These are phyloP conservation scores for Octomys mimax DNA, from an alignment of 2,797 vertebrate species.

Conservation along the genomic window DNA sequence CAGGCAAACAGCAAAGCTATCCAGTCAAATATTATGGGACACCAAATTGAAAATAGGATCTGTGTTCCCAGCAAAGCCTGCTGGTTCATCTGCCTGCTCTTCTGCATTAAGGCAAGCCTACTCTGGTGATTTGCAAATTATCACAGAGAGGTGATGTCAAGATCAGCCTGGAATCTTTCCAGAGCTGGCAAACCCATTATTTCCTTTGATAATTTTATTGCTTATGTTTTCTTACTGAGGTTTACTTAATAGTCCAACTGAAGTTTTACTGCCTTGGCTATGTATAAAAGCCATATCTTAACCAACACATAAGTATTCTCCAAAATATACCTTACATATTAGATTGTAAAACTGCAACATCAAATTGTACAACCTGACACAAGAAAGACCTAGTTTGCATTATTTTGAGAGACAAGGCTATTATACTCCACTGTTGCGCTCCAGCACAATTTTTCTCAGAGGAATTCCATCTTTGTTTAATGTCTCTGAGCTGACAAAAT, in stretches of 20 bases:
- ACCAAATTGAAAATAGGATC: neutral
- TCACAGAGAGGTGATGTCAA: constrained; percentile 23
- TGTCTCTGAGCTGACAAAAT: constrained; percentile 61
- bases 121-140: constrained; percentile 47
- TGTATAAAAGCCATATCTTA: constrained; percentile 39
- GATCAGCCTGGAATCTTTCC: neutral
- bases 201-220: constrained; percentile 8
- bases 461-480: constrained; percentile 72
- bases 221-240: neutral
- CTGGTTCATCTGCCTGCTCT: neutral
- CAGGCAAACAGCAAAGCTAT: neutral
- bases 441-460: neutral
- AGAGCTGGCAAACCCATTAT: neutral
- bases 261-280: constrained; percentile 40
- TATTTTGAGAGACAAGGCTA: constrained; percentile 38
- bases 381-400: constrained; percentile 21
- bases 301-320: neutral
- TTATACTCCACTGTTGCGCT: neutral
- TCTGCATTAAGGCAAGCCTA: neutral
- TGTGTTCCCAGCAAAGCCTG: neutral
- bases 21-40: neutral
- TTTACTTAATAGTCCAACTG: constrained; percentile 24
- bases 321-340: neutral
- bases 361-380: neutral
- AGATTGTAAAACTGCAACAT: neutral